Percentiles rank a stretch among this genome's conserved stretches.
Evolutionary conservation across 2,113 vertebrate species (phyloP).

Genomic region (Cyprinodon tularosa): DNA sequence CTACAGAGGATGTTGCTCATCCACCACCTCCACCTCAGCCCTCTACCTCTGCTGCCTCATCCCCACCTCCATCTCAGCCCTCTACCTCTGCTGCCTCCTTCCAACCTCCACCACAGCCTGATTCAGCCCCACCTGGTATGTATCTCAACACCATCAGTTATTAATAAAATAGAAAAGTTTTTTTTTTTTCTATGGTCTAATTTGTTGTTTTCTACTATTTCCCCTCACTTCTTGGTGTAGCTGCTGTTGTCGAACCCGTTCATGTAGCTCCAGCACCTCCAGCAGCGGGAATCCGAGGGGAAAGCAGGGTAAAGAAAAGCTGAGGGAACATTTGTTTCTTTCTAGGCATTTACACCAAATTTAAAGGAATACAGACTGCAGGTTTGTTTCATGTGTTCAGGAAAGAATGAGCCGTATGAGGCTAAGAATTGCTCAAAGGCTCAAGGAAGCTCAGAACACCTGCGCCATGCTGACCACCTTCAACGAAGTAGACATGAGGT

Average conservation of each 20-base stretch:
- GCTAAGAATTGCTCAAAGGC: slow-evolving; percentile 91
- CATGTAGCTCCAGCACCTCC: slow-evolving; percentile 69
- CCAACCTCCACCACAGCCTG: slow-evolving; percentile 81
- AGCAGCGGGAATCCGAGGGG: slow-evolving; percentile 82
- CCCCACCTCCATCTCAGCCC: slow-evolving; percentile 55
- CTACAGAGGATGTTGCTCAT: slow-evolving; percentile 74
- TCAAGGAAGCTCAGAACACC: slow-evolving; percentile 95
- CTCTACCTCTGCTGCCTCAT: slow-evolving; percentile 76
- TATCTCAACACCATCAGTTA: background rate
- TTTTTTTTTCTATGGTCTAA: background rate
- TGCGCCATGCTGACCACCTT: slow-evolving; percentile 97
- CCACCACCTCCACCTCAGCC: slow-evolving; percentile 54
- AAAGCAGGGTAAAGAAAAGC: slow-evolving; percentile 86
- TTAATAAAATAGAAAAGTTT: background rate
- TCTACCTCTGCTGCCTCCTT: slow-evolving; percentile 83
- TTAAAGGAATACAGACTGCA: background rate
- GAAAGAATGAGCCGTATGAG: slow-evolving; percentile 98
- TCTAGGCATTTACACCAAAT: background rate
- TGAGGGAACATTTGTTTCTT: background rate
- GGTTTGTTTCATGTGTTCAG: slow-evolving; percentile 66
- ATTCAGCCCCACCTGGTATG: slow-evolving; percentile 87
- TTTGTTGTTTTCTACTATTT: background rate
- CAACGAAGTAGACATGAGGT: slow-evolving; percentile 98
- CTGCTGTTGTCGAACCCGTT: slow-evolving; percentile 85
- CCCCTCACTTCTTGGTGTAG: slow-evolving; percentile 63